phyloP scores from a whole-genome alignment of 1,140 invertebrate genomes.

The Magallana ariakensis region DNA sequence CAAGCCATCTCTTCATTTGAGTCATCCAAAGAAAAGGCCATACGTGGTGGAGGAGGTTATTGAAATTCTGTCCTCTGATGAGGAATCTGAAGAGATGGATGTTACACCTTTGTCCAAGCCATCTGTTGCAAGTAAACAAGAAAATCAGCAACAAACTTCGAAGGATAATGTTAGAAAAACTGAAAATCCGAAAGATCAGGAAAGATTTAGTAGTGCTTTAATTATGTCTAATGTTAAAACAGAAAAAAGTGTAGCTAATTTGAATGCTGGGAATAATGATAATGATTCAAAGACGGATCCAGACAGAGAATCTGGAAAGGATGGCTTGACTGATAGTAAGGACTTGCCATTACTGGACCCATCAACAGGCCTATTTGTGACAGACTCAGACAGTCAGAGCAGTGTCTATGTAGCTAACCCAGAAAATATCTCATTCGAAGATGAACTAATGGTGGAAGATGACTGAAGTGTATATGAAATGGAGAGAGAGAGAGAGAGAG shows the following conservation, averaged over 20 bases:
- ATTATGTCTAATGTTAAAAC: background rate
- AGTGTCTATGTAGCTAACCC: slow-evolving; percentile 44
- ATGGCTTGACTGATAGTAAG: background rate
- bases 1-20: slow-evolving; percentile 12
- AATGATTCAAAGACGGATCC: background rate
- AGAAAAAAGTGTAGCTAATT: slow-evolving; percentile 22
- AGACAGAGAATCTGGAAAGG: background rate
- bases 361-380: slow-evolving; percentile 43
- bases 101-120: background rate
- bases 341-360: slow-evolving; percentile 21
- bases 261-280: background rate
- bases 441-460: slow-evolving; percentile 41
- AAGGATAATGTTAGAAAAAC: background rate
- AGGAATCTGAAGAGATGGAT: slow-evolving; percentile 8
- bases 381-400: slow-evolving; percentile 45
- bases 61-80: slow-evolving; percentile 48
- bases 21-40: slow-evolving; percentile 22
- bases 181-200: background rate
- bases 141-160: background rate
- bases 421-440: slow-evolving; percentile 46
- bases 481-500: background rate
- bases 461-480: background rate
- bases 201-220: background rate
- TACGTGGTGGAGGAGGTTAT: slow-evolving; percentile 39
- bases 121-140: background rate